phyloP scores from a whole-genome alignment of 2,797 vertebrate species.

The Macroramphosus scolopax region DNA sequence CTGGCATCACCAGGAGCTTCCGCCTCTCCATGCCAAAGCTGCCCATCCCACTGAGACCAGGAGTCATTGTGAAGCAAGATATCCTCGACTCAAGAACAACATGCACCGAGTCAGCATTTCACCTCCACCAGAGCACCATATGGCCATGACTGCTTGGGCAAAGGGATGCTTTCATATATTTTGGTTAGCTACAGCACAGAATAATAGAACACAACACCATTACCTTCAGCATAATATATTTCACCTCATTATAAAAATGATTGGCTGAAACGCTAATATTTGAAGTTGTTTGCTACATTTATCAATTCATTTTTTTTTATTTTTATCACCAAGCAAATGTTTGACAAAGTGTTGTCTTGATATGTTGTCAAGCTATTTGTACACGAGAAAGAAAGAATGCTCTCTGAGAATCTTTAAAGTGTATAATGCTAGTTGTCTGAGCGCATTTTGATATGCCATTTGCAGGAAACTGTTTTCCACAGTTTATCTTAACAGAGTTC shows the following conservation, averaged over 20 bases:
- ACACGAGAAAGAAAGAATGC: neutral
- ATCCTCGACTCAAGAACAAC: constrained; percentile 46
- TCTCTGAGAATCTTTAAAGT: too few relatives aligned
- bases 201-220: neutral
- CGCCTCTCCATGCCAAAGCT: constrained; percentile 66
- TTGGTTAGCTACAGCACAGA: constrained; percentile 28
- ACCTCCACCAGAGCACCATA: constrained; percentile 67
- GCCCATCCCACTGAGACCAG: constrained; percentile 68
- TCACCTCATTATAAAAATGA: neutral
- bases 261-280: too few relatives aligned
- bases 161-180: constrained; percentile 30
- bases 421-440: too few relatives aligned
- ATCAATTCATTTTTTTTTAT: too few relatives aligned
- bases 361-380: too few relatives aligned
- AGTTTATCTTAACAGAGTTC: neutral
- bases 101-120: constrained; percentile 61
- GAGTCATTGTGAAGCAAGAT: constrained; percentile 43
- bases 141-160: constrained; percentile 51
- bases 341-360: too few relatives aligned
- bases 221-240: constrained; percentile 2
- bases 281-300: too few relatives aligned
- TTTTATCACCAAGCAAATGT: too few relatives aligned
- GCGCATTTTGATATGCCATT: too few relatives aligned
- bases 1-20: constrained; percentile 76
- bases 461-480: constrained; percentile 1